Evolutionary conservation across 2,888 invertebrate species (phyloP).

Genomic region (Neocrepidodera transversa): DNA sequence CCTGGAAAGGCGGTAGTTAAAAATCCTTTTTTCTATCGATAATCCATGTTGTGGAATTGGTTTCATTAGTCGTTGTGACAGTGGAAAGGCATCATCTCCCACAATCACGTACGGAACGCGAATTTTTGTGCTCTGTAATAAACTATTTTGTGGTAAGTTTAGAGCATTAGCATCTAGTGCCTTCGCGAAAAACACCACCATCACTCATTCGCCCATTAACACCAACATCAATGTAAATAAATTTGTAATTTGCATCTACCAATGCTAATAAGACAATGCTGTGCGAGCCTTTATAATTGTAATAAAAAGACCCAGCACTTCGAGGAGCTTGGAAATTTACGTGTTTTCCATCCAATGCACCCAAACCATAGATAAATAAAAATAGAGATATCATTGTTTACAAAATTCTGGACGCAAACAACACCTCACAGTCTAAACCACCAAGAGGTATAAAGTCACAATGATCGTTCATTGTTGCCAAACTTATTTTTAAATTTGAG

Average conservation of each 20-base stretch:
- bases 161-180: background rate
- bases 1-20: background rate
- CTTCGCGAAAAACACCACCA: conserved; percentile 7
- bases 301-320: conserved; percentile 13
- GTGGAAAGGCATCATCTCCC: background rate
- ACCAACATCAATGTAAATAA: conserved; percentile 10
- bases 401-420: too few relatives aligned
- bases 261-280: conserved; percentile 8
- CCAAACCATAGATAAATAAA: too few relatives aligned
- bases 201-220: conserved; percentile 15
- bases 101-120: background rate
- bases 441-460: too few relatives aligned
- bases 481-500: too few relatives aligned
- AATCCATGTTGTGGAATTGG: background rate
- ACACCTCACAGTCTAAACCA: too few relatives aligned
- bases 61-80: background rate
- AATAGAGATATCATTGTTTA: too few relatives aligned
- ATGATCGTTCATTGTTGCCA: too few relatives aligned
- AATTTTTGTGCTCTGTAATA: background rate
- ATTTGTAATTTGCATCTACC: conserved; percentile 14
- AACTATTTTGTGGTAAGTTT: background rate
- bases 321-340: conserved; percentile 8
- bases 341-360: conserved; percentile 14
- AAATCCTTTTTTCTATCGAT: background rate
- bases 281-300: conserved; percentile 14